phyloP scores from a whole-genome alignment of 2,888 invertebrate species.

The Hanleya hanleyi region DNA sequence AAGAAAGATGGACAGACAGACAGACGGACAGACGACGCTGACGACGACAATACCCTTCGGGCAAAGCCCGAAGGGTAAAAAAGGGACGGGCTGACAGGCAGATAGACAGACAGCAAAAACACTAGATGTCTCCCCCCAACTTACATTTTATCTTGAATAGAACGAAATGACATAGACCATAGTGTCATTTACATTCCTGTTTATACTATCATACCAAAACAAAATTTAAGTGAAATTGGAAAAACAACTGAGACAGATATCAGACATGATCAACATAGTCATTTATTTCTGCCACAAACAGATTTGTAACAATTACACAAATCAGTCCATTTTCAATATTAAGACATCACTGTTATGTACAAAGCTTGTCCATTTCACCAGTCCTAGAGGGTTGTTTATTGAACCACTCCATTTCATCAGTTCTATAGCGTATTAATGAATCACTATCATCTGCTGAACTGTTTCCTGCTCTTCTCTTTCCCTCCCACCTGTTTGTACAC shows the following conservation, averaged over 20 bases:
- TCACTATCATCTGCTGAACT: slow-evolving; percentile 28
- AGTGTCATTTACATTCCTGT: too few species aligned
- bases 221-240: too few species aligned
- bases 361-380: neutral
- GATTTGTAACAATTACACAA: neutral
- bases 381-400: neutral
- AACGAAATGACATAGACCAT: too few species aligned
- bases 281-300: neutral
- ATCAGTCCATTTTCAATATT: neutral
- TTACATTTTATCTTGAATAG: too few species aligned
- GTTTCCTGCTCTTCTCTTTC: slow-evolving; percentile 24
- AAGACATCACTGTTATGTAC: neutral
- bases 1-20: too few species aligned
- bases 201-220: too few species aligned
- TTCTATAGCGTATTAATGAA: neutral
- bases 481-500: slow-evolving; percentile 49
- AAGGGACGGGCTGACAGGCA: too few species aligned
- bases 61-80: too few species aligned
- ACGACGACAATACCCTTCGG: too few species aligned
- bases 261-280: neutral
- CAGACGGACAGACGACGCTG: too few species aligned
- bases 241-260: neutral
- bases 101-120: too few species aligned
- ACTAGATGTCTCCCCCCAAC: too few species aligned
- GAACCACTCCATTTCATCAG: neutral